Conservation (phyloP, 2,113 vertebrate genomes). For the Thomomys bottae region DNA sequence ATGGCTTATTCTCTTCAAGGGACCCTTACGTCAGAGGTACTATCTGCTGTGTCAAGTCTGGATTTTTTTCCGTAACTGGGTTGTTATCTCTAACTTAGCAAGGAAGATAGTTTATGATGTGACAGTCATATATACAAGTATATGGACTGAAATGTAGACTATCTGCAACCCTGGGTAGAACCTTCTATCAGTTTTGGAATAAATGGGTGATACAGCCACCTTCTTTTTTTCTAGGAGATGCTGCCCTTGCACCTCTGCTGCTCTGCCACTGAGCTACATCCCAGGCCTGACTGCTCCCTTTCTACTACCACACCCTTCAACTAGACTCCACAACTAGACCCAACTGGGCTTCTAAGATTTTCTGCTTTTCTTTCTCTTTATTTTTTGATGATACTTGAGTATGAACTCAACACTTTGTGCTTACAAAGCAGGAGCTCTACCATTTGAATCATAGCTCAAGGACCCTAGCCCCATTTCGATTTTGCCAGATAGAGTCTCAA, state of each 20-base stretch:
- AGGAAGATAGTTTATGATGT: neutral
- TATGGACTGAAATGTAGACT: neutral
- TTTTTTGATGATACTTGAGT: no score
- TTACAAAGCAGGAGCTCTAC: no score
- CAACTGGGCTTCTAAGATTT: no score
- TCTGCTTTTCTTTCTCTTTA: no score
- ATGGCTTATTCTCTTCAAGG: neutral
- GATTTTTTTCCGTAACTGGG: neutral
- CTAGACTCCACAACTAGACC: neutral
- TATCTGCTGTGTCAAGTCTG: neutral
- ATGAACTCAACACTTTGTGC: no score
- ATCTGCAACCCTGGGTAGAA: neutral
- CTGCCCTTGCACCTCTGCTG: neutral
- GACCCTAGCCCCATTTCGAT: no score
- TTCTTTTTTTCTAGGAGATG: neutral
- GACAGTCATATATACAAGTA: neutral
- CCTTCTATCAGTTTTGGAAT: neutral
- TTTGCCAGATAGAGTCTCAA: no score
- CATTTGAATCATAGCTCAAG: no score
- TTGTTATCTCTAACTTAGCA: neutral
- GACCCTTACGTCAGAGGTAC: neutral
- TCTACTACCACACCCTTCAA: neutral
- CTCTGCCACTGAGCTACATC: no score
- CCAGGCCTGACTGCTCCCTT: neutral
- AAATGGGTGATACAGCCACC: neutral